Conservation (phyloP, 2,113 vertebrate species). For the Zosterops japonicus region DNA sequence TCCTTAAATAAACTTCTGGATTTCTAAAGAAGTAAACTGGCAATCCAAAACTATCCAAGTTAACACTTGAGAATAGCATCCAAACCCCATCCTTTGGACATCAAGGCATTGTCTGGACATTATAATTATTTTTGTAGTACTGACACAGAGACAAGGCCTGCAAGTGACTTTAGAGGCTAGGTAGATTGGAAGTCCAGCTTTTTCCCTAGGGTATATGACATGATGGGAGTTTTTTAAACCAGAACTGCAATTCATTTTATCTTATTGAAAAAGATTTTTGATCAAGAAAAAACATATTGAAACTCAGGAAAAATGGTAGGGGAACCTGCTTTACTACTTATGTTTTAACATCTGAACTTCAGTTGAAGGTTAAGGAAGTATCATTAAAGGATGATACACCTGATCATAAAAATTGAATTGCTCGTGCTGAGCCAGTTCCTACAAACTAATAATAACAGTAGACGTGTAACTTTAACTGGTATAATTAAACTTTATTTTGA, state of each 20-base stretch:
- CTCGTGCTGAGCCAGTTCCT: not conserved
- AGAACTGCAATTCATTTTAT: not conserved
- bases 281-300: not conserved
- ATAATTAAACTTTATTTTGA: not conserved
- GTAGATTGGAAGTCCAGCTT: not conserved
- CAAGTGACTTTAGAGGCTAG: not conserved
- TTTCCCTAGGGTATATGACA: not conserved
- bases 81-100: not conserved
- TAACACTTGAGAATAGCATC: not conserved
- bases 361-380: not conserved
- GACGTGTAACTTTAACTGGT: not conserved
- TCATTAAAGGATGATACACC: not conserved
- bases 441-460: not conserved
- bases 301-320: not conserved
- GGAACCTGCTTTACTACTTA: not conserved
- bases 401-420: not conserved
- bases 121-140: not conserved
- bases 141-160: not conserved
- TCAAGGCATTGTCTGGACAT: not conserved
- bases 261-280: not conserved
- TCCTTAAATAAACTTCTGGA: not conserved
- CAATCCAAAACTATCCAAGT: not conserved
- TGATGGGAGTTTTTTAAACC: rapidly evolving
- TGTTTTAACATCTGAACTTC: not conserved
- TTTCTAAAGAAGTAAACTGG: not conserved